Evolutionary conservation across 2,888 invertebrate species (phyloP), one percentile per base, ranked within the genome.

Genomic region (Tetramorium bicarinatum): DNA sequence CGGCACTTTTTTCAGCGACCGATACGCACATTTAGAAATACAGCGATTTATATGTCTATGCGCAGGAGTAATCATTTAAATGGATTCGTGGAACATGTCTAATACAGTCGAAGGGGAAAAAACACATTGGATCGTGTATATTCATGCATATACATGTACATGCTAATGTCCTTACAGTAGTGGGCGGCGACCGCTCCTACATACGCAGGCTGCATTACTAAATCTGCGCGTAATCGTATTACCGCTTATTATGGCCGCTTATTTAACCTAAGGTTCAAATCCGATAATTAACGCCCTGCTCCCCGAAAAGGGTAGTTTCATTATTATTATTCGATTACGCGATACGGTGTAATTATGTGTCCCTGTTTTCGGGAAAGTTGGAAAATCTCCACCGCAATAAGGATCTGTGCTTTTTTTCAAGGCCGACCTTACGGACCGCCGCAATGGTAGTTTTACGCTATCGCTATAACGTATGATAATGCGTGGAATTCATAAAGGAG

Each of bases 51-150:
- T 62, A 62, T 49, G 15, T n/a, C 13, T 64, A 47, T 71, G 72
- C 25, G 62, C 64, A 61, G 41, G 69, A 74, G 61, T 84, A 87
- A 89, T 91, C 83, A 88, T 86, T 85, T 87, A 85, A 91, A 87
- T 86, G 89, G 88, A 87, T 89, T 89, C 87, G 79, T 66, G 74
- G 79, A 86, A 89, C 64, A 84, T 62, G 86, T 4, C 84, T 38
- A 61, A 18, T n/a, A 41, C 34, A 34, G 11, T 7, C 18, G n/a
- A 54, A n/a, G n/a, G 52, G 34, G 47, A 34, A 66, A 47, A 29
- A 44, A 49, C 15, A 64, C 15, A 7, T 38, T 47, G 47, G 67
- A 71, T 69, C 64, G 56, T 44, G 61, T 61, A 72, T 75, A 85
- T 38, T 34, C 64, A 49, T 56, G 49, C 81, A 72, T 49, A 67